Conservation (phyloP, 2,797 vertebrate genomes). For the Tiaroga cobitis region DNA sequence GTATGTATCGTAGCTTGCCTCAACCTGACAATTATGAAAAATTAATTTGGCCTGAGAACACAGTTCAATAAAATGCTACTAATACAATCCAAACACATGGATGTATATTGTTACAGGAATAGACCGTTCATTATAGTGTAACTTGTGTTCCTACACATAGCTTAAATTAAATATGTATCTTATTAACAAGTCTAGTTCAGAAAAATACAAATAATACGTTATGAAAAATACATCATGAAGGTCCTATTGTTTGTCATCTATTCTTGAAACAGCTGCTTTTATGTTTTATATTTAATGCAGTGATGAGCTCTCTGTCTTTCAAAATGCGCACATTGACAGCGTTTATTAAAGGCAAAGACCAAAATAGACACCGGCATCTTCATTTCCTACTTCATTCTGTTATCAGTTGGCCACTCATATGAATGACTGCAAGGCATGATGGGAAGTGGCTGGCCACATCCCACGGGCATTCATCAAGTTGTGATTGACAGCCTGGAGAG, state of each 20-base stretch:
- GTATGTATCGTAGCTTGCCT: not conserved
- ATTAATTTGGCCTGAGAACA: not conserved
- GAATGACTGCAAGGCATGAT: conserved; percentile 25
- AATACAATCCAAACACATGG: not conserved
- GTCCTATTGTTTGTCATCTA: not conserved
- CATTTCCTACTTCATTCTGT: conserved; percentile 21
- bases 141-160: not conserved
- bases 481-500: conserved; percentile 38
- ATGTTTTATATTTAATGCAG: not conserved
- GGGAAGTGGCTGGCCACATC: conserved; percentile 27
- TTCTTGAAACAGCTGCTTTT: not conserved
- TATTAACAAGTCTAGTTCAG: not conserved
- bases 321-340: not conserved
- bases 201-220: no score
- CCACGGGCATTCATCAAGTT: conserved; percentile 12
- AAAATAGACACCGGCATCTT: conserved; percentile 41
- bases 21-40: not conserved
- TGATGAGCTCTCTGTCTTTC: not conserved
- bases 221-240: not conserved
- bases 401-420: conserved; percentile 32
- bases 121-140: not conserved
- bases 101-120: not conserved
- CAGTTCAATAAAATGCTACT: not conserved
- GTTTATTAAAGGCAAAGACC: conserved; percentile 38
- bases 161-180: not conserved